phyloP scores from a whole-genome alignment of 35 echinoderm and acorn worm species.

The Apostichopus parvimensis region DNA sequence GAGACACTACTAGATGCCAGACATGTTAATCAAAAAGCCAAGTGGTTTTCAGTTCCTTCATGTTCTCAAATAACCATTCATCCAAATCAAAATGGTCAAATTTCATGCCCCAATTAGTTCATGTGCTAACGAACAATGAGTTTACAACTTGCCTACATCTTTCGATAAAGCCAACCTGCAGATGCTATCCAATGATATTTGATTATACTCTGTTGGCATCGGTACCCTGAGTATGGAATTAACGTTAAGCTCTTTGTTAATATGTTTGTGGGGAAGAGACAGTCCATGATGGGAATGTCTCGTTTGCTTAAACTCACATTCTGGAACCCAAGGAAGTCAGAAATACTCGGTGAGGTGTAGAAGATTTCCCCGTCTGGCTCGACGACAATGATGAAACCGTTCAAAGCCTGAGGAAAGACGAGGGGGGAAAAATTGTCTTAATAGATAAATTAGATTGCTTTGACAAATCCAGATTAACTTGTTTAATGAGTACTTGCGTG shows the following conservation, averaged over 20 bases:
- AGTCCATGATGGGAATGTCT: no score
- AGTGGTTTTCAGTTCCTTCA: background rate
- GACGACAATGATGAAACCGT: slow-evolving; percentile 91
- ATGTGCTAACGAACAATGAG: background rate
- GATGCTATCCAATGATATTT: background rate
- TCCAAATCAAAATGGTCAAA: background rate
- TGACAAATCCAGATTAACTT: background rate
- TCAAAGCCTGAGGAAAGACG: slow-evolving; percentile 73
- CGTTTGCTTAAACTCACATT: slow-evolving; percentile 64
- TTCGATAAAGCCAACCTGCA: background rate
- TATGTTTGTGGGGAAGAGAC: no score
- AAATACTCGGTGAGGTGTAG: slow-evolving; percentile 82
- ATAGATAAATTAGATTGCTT: background rate
- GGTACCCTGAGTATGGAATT: no score
- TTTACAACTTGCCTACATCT: background rate
- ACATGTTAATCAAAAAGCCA: background rate
- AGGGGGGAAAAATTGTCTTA: background rate
- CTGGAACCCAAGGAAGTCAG: slow-evolving; percentile 92
- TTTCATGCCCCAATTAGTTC: slow-evolving; percentile 9
- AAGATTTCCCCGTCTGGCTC: slow-evolving; percentile 86
- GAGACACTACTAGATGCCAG: background rate
- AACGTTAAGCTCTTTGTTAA: no score
- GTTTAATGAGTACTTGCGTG: background rate
- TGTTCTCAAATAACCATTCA: background rate
- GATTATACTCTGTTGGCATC: no score